phyloP scores from a whole-genome alignment of 64 coral and sea anemone species.

The Astreopora myriophthalma region DNA sequence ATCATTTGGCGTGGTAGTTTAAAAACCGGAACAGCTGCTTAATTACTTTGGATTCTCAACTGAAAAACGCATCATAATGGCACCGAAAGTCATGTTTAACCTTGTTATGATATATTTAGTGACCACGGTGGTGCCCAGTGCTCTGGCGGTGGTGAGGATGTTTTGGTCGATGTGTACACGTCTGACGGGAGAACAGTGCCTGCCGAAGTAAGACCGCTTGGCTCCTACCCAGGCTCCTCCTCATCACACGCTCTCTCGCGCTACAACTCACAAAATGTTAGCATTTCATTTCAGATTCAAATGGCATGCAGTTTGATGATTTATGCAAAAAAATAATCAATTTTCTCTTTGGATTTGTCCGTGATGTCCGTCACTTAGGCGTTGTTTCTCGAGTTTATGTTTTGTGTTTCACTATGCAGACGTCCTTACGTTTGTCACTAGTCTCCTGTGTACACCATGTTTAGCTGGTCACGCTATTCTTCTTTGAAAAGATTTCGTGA shows the following conservation, averaged over 20 bases:
- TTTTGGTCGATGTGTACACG: constrained; percentile 90
- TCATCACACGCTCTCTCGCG: constrained; percentile 67
- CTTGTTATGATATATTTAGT: constrained; percentile 56
- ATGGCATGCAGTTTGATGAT: constrained; percentile 47
- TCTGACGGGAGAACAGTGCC: constrained; percentile 93
- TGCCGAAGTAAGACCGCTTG: constrained; percentile 95
- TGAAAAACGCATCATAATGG: not conserved
- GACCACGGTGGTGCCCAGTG: constrained; percentile 88
- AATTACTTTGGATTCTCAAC: not conserved
- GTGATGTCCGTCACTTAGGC: not conserved
- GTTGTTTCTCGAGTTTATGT: not conserved
- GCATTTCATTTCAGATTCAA: constrained; percentile 50
- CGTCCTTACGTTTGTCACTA: not conserved
- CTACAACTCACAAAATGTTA: constrained; percentile 84
- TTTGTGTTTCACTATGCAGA: not conserved
- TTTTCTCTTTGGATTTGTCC: not conserved
- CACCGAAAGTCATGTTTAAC: not conserved
- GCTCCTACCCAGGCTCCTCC: constrained; percentile 74
- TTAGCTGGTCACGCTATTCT: not conserved
- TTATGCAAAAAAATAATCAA: constrained; percentile 3
- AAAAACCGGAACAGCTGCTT: too few relatives aligned
- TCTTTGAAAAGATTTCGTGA: not conserved
- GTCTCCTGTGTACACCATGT: not conserved
- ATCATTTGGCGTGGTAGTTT: too few relatives aligned
- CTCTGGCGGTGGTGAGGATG: constrained; percentile 91